Evolutionary conservation across 2,888 invertebrate species (phyloP).

Genomic region (Oeneis ivallda): DNA sequence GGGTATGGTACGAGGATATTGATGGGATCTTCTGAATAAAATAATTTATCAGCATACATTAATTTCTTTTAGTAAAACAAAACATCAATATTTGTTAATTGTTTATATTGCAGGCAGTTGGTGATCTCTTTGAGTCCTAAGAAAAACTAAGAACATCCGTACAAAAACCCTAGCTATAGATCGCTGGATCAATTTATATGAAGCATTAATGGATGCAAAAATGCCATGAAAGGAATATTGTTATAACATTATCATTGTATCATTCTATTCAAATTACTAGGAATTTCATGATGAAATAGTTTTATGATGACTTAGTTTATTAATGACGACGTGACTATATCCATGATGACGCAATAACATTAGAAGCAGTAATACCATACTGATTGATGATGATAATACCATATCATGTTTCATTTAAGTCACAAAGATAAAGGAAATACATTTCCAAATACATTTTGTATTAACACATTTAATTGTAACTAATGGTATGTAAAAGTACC

Average conservation of each 20-base stretch:
- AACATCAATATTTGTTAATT: constrained; percentile 55
- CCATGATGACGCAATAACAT: constrained; percentile 17
- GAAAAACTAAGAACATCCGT: constrained; percentile 65
- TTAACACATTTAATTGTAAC: constrained; percentile 42
- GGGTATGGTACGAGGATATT: not conserved
- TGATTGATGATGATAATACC: constrained; percentile 13
- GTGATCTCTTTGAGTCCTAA: constrained; percentile 72
- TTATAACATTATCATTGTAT: constrained; percentile 17
- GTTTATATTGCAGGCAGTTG: constrained; percentile 80
- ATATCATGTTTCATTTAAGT: constrained; percentile 29
- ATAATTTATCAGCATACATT: not conserved
- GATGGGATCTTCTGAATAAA: constrained; percentile 1
- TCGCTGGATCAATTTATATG: constrained; percentile 56
- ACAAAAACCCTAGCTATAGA: constrained; percentile 61
- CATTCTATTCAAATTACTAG: constrained; percentile 22
- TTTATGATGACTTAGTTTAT: constrained; percentile 7
- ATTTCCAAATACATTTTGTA: constrained; percentile 35
- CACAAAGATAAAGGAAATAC: constrained; percentile 29
- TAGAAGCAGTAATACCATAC: constrained; percentile 17
- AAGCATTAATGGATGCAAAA: constrained; percentile 37
- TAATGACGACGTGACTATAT: constrained; percentile 29
- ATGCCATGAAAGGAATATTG: constrained; percentile 24
- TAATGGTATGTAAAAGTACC: constrained; percentile 53
- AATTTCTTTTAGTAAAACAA: constrained; percentile 6
- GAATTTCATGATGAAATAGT: constrained; percentile 8